These are phyloP conservation scores for Fopius arisanus DNA, from an alignment of 1,140 invertebrate genomes.

Conservation along the genomic window DNA sequence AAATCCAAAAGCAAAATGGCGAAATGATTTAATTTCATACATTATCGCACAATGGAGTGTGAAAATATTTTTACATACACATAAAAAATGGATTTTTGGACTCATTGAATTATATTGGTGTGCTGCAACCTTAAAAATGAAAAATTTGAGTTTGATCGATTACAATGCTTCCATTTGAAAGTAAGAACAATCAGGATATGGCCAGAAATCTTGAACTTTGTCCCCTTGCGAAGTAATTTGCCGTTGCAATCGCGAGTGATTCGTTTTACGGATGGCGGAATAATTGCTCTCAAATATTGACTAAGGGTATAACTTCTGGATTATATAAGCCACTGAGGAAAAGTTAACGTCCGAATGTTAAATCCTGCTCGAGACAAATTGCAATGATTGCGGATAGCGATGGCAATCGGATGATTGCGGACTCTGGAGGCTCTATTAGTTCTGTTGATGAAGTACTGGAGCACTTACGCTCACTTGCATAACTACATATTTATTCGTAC, in stretches of 20 bases:
- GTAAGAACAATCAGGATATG: too few relatives aligned
- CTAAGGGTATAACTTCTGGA: background rate
- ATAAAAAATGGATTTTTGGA: too few relatives aligned
- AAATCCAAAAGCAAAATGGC: too few relatives aligned
- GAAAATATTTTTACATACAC: too few relatives aligned
- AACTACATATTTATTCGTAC: slow-evolving; percentile 1
- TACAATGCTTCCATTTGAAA: too few relatives aligned
- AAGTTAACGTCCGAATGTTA: background rate
- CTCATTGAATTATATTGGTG: too few relatives aligned
- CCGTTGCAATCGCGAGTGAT: background rate
- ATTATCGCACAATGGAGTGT: too few relatives aligned
- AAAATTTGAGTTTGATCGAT: too few relatives aligned
- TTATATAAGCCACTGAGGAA: background rate
- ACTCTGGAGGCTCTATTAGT: background rate
- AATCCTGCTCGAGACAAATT: background rate
- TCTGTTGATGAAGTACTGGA: background rate
- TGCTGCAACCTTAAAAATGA: too few relatives aligned
- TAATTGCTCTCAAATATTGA: background rate
- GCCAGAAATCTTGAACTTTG: too few relatives aligned
- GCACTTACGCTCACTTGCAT: background rate
- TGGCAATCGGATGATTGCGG: background rate
- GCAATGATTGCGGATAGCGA: background rate
- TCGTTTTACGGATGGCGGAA: background rate
- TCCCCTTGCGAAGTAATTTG: background rate
- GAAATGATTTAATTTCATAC: too few relatives aligned